Base-by-base conservation (phyloP, 2,888 invertebrate species). In the Bugulina stolonifera region DNA sequence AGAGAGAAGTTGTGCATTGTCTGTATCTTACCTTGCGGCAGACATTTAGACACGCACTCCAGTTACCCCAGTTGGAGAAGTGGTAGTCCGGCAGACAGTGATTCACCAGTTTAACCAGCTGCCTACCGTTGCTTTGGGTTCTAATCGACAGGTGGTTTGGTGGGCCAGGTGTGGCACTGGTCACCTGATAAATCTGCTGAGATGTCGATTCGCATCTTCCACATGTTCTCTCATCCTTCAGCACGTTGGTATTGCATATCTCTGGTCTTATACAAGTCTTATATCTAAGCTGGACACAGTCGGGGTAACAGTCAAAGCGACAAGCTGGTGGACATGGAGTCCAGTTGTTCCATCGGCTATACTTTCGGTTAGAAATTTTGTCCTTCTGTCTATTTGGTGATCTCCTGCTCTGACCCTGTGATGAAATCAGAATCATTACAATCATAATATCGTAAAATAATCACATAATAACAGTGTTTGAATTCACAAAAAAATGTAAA, bases 11-110 rank as follows among this genome's bases (percentile, higher is more conserved):
- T 5, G 32, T 27, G 32, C 64, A 64, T 10, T 64, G 64, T 3
- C 64, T 2, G 32, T 25, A 64, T n/a, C 64, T 2, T 2, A 64
- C 64, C 32, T 64, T 64, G n/a, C 64, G 64, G n/a, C 64, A 64
- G 10, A 64, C 64, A 32, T 64, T 27, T 5, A 64, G 22, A 27
- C 64, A 64, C n/a, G 25, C 32, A n/a, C 64, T 64, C 64, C 64
- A 64, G 3, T 64, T 32, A 14, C 64, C 64, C 64, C 64, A 64
- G 64, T 27, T 64, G 32, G 64, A 64, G 34, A 64, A 64, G 27
- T 64, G 64, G 34, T 64, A 64, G 32, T 64, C 64, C 1, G 64
- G 64, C 18, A 64, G 64, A 34, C 64, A 64, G n/a, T 64, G 64
- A 5, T 22, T 64, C 5, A 27, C 18, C n/a, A 64, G 64, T 32